Conservation (phyloP, 2,797 vertebrate genomes). For the Orestias chungarensis region DNA sequence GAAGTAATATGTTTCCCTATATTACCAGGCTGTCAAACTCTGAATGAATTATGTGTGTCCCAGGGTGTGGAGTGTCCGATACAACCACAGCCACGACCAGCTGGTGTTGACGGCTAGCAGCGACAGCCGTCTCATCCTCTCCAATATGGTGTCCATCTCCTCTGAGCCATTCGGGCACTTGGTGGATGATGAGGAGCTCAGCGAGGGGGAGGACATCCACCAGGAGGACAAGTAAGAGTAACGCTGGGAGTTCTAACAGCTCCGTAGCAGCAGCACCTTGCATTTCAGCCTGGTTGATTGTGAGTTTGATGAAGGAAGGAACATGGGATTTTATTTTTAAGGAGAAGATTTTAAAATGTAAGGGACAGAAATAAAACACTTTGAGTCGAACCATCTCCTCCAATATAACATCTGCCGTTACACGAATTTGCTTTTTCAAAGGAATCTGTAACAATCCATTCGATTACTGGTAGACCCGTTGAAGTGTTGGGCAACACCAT, state of each 20-base stretch:
- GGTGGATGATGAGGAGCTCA: constrained; percentile 95
- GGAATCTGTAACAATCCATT: neutral
- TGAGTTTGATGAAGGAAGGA: neutral
- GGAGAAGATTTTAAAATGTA: neutral
- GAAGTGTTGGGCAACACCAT: neutral
- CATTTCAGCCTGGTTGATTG: neutral
- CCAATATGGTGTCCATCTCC: constrained; percentile 99
- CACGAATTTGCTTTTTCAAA: constrained; percentile 1
- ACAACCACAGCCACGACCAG: constrained; percentile 98
- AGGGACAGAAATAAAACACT: constrained; percentile 1
- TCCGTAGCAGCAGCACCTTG: neutral
- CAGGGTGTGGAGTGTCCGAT: constrained; percentile 98
- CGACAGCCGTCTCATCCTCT: constrained; percentile 97
- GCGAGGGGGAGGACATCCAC: constrained; percentile 91
- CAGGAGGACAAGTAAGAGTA: constrained; percentile 89
- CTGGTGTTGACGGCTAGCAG: constrained; percentile 96
- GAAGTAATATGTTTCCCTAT: neutral
- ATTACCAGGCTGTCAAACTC: neutral
- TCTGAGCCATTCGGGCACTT: constrained; percentile 97
- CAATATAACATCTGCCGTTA: neutral
- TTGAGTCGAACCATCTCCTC: constrained; percentile 4
- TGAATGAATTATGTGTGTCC: constrained; percentile 7
- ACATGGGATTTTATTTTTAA: constrained; percentile 1
- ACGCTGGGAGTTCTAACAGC: neutral
- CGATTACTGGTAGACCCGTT: neutral